phyloP scores from a whole-genome alignment of 2,888 invertebrate genomes.

The Eupithecia subfuscata region DNA sequence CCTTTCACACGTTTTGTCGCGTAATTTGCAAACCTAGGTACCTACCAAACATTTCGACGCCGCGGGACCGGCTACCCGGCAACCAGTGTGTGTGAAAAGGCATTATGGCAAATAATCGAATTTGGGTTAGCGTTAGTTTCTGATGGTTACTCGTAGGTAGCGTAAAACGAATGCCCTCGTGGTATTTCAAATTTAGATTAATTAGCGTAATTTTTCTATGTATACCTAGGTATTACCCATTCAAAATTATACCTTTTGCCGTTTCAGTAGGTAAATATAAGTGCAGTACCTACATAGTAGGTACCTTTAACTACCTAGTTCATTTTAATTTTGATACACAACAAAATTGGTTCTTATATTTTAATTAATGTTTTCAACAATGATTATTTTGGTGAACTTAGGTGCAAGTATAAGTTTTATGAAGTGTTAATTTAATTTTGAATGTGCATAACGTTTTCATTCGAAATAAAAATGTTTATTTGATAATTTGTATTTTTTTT shows the following conservation, averaged over 20 bases:
- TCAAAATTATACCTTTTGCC: neutral
- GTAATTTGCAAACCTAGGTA: no score
- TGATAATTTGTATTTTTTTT: neutral
- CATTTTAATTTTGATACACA: neutral
- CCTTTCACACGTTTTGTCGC: no score
- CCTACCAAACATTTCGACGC: no score
- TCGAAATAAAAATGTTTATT: conserved; percentile 25
- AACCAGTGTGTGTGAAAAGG: no score
- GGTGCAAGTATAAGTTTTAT: conserved; percentile 24
- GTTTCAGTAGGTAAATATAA: neutral
- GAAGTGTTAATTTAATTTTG: conserved; percentile 21
- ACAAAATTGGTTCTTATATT: neutral
- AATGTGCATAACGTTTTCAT: conserved; percentile 14
- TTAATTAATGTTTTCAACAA: conserved; percentile 1
- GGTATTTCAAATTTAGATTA: neutral
- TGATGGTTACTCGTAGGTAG: neutral
- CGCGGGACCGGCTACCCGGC: no score
- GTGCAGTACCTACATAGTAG: no score
- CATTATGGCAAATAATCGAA: neutral
- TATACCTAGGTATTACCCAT: neutral
- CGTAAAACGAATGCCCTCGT: neutral
- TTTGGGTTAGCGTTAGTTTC: neutral
- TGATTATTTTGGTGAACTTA: neutral
- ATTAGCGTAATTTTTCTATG: neutral
- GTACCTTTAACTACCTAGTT: neutral